Evolutionary conservation across 2,888 invertebrate genomes (phyloP).

Genomic region (Oscheius sp.): DNA sequence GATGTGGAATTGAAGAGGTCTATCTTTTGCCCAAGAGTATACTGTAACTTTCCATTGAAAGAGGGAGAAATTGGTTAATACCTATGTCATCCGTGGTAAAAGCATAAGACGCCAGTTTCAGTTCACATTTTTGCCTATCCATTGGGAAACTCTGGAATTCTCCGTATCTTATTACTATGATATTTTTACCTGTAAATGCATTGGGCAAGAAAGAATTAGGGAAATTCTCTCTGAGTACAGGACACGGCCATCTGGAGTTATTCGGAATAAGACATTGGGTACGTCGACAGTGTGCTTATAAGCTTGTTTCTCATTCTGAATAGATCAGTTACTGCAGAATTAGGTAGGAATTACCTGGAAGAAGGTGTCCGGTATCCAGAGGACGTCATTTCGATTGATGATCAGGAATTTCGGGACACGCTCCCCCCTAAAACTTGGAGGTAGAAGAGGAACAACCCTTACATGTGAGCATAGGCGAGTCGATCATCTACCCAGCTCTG

Average conservation of each 20-base stretch:
- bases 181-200: constrained; percentile 26
- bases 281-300: constrained; percentile 22
- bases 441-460: neutral
- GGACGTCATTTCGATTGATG: neutral
- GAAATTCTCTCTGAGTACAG: constrained; percentile 34
- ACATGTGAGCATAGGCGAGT: constrained; percentile 26
- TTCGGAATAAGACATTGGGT: constrained; percentile 27
- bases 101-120: constrained; percentile 33
- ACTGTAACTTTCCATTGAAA: constrained; percentile 1
- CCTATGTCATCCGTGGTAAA: constrained; percentile 30
- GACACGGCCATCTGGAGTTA: constrained; percentile 26
- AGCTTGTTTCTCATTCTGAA: constrained; percentile 35
- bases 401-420: constrained; percentile 18
- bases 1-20: constrained; percentile 16
- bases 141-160: constrained; percentile 27
- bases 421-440: neutral
- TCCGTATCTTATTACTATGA: neutral
- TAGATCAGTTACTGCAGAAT: neutral
- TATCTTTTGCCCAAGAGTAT: constrained; percentile 9
- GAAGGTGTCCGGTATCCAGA: constrained; percentile 36
- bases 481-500: constrained; percentile 26
- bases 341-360: constrained; percentile 15
- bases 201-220: constrained; percentile 20
- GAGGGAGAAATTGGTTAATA: neutral
- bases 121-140: constrained; percentile 26